Evolutionary conservation across 2,797 vertebrate genomes (phyloP), one percentile per base, ranked within the genome.

Genomic region (Borostomias antarcticus): DNA sequence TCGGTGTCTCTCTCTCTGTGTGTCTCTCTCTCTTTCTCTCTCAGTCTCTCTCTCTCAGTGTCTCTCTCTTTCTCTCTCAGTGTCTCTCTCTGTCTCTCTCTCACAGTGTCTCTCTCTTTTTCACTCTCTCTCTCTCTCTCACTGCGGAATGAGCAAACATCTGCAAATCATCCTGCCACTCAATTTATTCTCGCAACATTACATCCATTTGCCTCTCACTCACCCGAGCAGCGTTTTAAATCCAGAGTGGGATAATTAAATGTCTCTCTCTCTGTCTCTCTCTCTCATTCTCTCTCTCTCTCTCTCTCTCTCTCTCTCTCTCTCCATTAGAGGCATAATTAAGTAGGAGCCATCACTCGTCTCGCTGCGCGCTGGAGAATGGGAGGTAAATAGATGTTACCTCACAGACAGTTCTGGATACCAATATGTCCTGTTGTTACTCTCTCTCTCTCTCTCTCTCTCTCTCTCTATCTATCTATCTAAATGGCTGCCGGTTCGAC

Each of bases 321-420:
- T 81, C 85, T 87, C 85, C 86, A 89, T 91, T 90, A 91, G 82
- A 81, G 80, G 84, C 86, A 90, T 90, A 90, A 90, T 91, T 86
- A 86, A 89, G 89, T 89, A 82, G 85, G 85, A 85, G 86, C 84
- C 70, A 65, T 29, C 73, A 66, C 82, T 85, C 77, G 69, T 85
- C 82, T 89, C 79, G 75, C 82, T 84, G 84, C 82, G 81, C 74
- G 74, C 76, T 74, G 73, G 67, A 81, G 68, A 33, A 25, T 30
- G 29, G 62, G 66, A 50, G 72, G 64, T 66, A 82, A 82, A 78
- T 70, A 80, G 80, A 78, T 73, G 73, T 69, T 81, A 77, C 83
- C 80, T 82, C 82, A 66, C 61, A 62, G 47, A 25, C 10, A 50
- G 47, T 21, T 25, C 7, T 50, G 9, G 47, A 40, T 40, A 59